Evolutionary conservation across 2,888 invertebrate genomes (phyloP).

Genomic region (Cataglyphis rosenhaueri): DNA sequence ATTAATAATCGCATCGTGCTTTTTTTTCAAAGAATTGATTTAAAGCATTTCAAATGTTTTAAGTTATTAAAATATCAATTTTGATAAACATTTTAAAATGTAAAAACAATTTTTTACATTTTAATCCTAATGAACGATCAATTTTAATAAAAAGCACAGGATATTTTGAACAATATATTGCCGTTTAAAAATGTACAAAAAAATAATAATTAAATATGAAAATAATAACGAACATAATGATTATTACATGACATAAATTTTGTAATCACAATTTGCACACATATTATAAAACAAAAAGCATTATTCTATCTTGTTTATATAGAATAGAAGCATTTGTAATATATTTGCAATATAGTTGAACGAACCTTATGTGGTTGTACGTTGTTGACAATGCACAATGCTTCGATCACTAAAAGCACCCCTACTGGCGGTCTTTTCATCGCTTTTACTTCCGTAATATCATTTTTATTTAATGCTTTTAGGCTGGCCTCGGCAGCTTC

Average conservation of each 20-base stretch:
- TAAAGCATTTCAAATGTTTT: neutral
- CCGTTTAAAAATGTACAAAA: neutral
- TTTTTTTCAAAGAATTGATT: neutral
- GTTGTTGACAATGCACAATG: slow-evolving; percentile 93
- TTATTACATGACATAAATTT: neutral
- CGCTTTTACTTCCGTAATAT: slow-evolving; percentile 96
- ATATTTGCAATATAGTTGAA: neutral
- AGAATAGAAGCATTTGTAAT: neutral
- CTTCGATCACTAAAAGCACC: slow-evolving; percentile 93
- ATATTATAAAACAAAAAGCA: neutral
- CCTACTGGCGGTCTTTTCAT: slow-evolving; percentile 97
- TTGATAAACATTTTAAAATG: neutral
- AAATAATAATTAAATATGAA: neutral
- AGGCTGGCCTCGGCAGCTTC: slow-evolving; percentile 94
- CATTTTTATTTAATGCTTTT: slow-evolving; percentile 95
- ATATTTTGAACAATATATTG: neutral
- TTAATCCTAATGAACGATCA: neutral
- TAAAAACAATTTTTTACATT: neutral
- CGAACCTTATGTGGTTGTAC: slow-evolving; percentile 90
- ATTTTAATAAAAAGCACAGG: neutral
- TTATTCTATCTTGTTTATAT: neutral
- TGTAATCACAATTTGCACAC: neutral
- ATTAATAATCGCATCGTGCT: neutral
- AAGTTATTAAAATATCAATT: neutral
- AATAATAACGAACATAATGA: neutral